Percentiles rank a stretch among this genome's conserved stretches.
These are phyloP conservation scores for Oxyruncus cristatus DNA, from an alignment of 2,113 vertebrate species.

Conservation along the genomic window DNA sequence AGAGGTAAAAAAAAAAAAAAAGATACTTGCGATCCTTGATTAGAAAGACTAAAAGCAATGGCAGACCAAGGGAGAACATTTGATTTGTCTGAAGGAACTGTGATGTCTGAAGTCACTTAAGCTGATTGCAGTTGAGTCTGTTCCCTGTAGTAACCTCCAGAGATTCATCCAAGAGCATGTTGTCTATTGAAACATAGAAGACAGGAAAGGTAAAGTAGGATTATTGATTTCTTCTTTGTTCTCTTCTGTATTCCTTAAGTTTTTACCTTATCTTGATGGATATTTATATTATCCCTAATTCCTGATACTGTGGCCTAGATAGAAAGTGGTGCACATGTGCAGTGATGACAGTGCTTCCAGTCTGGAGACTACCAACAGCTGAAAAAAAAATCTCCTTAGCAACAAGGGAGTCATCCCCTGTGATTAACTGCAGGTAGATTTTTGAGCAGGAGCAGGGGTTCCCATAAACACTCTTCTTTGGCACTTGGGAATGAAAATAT, in stretches of 20 bases:
- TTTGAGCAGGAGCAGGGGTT: background rate
- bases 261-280: background rate
- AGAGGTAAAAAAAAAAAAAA: background rate
- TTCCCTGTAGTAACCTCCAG: constrained; percentile 17
- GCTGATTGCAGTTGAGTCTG: constrained; percentile 30
- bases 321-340: background rate
- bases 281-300: background rate
- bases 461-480: background rate
- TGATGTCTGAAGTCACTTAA: constrained; percentile 50
- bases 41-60: constrained; percentile 3
- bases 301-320: background rate
- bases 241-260: background rate
- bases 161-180: constrained; percentile 15
- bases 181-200: constrained; percentile 48
- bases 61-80: background rate
- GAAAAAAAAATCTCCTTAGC: constrained; percentile 19
- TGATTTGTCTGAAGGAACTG: constrained; percentile 1
- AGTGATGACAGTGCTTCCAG: background rate
- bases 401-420: background rate
- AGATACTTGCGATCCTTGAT: background rate
- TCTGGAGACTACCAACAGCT: background rate
- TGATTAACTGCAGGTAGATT: background rate
- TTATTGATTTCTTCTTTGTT: constrained; percentile 38
- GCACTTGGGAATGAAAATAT: background rate
- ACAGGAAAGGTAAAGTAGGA: constrained; percentile 38